Evolutionary conservation across 2,797 vertebrate species (phyloP).

Genomic region (Squalus acanthias): DNA sequence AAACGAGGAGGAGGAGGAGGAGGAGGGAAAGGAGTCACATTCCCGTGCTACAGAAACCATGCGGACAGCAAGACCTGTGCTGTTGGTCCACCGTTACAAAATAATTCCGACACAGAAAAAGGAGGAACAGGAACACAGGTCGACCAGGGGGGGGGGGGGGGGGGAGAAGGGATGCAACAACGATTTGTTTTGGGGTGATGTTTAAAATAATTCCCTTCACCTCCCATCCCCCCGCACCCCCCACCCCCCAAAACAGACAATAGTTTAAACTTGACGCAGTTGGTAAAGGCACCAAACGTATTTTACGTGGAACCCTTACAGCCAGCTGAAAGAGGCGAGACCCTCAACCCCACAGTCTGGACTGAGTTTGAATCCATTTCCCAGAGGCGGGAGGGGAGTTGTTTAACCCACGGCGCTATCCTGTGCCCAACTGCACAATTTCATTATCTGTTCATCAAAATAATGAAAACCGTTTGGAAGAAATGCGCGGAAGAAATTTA

Average conservation of each 20-base stretch:
- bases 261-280: not conserved
- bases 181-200: constrained; percentile 34
- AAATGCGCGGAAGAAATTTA: not conserved
- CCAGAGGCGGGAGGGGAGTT: not conserved
- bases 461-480: not conserved
- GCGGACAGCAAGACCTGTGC: constrained; percentile 48
- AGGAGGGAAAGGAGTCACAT: constrained; percentile 24
- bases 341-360: not conserved
- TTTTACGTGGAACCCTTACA: not conserved
- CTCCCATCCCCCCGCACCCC: constrained; percentile 20
- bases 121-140: not conserved
- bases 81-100: constrained; percentile 56
- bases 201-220: constrained; percentile 21
- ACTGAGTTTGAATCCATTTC: not conserved
- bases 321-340: not conserved
- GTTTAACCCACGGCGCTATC: not conserved
- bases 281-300: not conserved
- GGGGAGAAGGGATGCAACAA: not conserved
- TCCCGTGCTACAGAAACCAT: constrained; percentile 42
- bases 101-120: constrained; percentile 30
- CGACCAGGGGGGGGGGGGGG: not conserved
- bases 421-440: not conserved
- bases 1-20: constrained; percentile 31
- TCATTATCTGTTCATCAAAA: not conserved
- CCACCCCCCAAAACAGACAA: not conserved